Evolutionary conservation across 1,140 invertebrate genomes (phyloP), one percentile per base, ranked within the genome.

Genomic region (Gryon sp.): DNA sequence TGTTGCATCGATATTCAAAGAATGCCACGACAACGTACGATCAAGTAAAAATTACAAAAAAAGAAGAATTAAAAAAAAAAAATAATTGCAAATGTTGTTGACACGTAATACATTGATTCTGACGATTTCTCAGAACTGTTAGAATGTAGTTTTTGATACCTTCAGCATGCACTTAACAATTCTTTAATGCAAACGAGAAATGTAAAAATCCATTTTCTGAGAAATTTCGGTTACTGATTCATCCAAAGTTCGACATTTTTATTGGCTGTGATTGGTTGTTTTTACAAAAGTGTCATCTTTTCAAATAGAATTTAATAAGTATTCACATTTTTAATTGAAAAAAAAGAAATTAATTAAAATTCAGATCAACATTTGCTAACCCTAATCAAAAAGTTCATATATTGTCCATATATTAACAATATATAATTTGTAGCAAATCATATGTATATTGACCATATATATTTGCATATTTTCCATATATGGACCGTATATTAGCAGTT

Each of bases 121-220:
- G 30, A 19, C 40, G 43, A 50, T 70, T 60, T 70, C 55, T 59
- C 22, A 41, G 45, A 43, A 20, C 18, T 16, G 9, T 4, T 59
- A 48, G 43, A 22, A 7, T 20, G 65, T 59, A 68, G 43, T 50
- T 68, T 68, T 68, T 68, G 65, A 68, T 68, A 68, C 48, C n/a
- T 46, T 18, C 16, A 57, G 12, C 30, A 22, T 38, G 15, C 40
- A 55, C 38, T 36, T 43, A 43, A 9, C 19, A 26, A 8, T 34
- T 36, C 15, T 48, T 15, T 9, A 16, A 26, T 62, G 7, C n/a
- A 45, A 38, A 28, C n/a, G 9, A 38, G n/a, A n/a, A n/a, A n/a
- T n/a, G 32, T 12, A 40, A 53, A 11, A 2, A 24, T 45, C 40
- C 40, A 30, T 36, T 60, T 45, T 60, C 41, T 59, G 53, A 45